Base-by-base conservation (phyloP, 2,797 vertebrate genomes). In the Lepidocolaptes lacrymiger region DNA sequence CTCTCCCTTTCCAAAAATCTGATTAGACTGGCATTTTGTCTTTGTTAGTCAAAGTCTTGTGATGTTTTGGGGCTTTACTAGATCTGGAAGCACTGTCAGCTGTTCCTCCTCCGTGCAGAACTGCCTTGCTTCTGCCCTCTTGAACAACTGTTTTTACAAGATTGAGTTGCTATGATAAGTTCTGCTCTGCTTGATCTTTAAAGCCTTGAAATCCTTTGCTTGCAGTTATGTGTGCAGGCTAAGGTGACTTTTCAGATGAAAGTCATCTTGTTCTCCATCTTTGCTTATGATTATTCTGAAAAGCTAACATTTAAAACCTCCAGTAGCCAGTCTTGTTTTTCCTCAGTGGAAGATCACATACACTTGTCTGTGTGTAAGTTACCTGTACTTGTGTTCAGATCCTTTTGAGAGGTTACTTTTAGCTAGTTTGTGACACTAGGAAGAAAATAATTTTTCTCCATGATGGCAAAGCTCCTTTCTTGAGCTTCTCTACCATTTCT, bases 131-230 rank as follows among this genome's bases (percentile, higher is more conserved):
- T 80, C 68, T 80, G 54, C 85, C 85, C 49, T 74, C 52, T 39
- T 84, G 36, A 91, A 51, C 64, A 74, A 74, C 61, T 77, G 36
- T 55, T 72, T 79, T 63, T 41, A 64, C 56, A 80, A 69, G 89
- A 83, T 71, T 37, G 79, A 66, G 56, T 89, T 79, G 67, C 85
- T 91, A 16, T 8, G 56, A 83, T 51, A 79, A 92, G 81, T 93
- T 93, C 52, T 91, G 44, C 64, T 80, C 52, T 92, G 52, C 85
- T 85, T 89, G 61, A 79, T 85, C 78, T 91, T 82, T 87, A 56
- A 91, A 71, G 44, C 78, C 52, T 49, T 80, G 69, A 87, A 83
- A 85, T 85, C 68, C 54, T 89, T 61, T 74, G 32, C 49, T 89
- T 88, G 68, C 56, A 58, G 46, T 51, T 71, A 3, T 4, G 7